Conservation (phyloP, 2,113 vertebrate species). For the Aphyosemion australe region DNA sequence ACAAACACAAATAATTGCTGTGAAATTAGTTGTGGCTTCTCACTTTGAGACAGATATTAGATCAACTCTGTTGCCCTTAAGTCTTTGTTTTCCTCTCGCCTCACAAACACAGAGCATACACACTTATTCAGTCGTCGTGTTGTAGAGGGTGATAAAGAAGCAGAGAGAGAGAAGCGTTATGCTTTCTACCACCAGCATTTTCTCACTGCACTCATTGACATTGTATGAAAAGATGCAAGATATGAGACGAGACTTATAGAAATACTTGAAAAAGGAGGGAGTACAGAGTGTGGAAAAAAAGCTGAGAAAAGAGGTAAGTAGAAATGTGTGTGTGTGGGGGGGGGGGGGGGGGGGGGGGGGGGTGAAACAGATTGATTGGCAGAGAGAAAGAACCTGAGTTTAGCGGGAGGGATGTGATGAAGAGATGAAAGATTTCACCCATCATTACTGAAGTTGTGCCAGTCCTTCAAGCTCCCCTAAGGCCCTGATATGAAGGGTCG, state of each 20-base stretch:
- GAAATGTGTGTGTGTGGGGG: too few species aligned
- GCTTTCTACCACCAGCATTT: conserved; percentile 13
- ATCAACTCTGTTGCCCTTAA: conserved; percentile 3
- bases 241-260: not conserved
- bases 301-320: not conserved
- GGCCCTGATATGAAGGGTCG: conserved; percentile 35
- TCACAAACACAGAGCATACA: conserved; percentile 4
- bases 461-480: conserved; percentile 31
- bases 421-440: conserved; percentile 61
- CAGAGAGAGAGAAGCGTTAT: not conserved
- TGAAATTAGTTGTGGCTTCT: too few species aligned
- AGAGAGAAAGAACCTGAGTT: conserved; percentile 16
- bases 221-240: conserved; percentile 10
- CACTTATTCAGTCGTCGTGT: conserved; percentile 5
- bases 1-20: too few species aligned
- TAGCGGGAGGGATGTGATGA: conserved; percentile 42
- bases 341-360: conserved; percentile 3
- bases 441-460: conserved; percentile 60
- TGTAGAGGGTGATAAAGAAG: conserved; percentile 20
- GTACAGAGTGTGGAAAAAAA: conserved; percentile 2
- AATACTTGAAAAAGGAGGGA: conserved; percentile 1
- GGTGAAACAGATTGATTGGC: not conserved
- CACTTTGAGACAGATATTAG: not conserved
- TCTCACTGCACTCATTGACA: conserved; percentile 23
- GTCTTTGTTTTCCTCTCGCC: not conserved